Base-by-base conservation (phyloP, 2,797 vertebrate species). In the Coranthus polyacanthus region DNA sequence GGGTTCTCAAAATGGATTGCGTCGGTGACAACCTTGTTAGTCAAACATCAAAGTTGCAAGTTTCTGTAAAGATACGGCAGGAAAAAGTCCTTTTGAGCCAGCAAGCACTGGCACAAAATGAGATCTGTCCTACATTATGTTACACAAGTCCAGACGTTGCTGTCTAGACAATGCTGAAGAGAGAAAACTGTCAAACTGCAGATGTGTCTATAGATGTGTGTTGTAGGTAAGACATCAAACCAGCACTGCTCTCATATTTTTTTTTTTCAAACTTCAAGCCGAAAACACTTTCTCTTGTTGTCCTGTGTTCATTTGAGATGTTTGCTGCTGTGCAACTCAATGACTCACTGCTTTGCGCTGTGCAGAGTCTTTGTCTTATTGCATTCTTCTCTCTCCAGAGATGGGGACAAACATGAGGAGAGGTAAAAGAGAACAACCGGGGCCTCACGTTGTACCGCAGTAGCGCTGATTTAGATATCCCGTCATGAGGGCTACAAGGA, bases 1-100 rank as follows among this genome's bases (percentile, higher is more conserved):
- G 42, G 15, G 6, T 37, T 41, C 36, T 65, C 12, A 44, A 12
- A 54, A 39, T 36, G 39, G 51, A 72, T n/a, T 43, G 41, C 18
- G 2, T 71, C 46, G 32, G 46, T 51, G 73, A 78, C 69, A 55
- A 6, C 69, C 78, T 70, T 78, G 63, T 84, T 82, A 80, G 39
- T 56, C 49, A 74, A 34, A 78, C 72, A 75, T 81, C 65, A 79
- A 61, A 47, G 57, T 26, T 12, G 22, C 54, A 73, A 58, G 12
- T 75, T n/a, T n/a, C n/a, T n/a, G n/a, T 29, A 2, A 45, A n/a
- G 39, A 53, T 36, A 43, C 8, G 26, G 47, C 45, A 37, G 41
- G 9, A 6, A 29, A 3, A 62, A 55, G 26, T 24, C 37, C 34
- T 55, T 32, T 21, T 7, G 24, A 52, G 59, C 3, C 37, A 44